Evolutionary conservation across 1,140 invertebrate species (phyloP), one percentile per base, ranked within the genome.

Genomic region (Nebria ingens): DNA sequence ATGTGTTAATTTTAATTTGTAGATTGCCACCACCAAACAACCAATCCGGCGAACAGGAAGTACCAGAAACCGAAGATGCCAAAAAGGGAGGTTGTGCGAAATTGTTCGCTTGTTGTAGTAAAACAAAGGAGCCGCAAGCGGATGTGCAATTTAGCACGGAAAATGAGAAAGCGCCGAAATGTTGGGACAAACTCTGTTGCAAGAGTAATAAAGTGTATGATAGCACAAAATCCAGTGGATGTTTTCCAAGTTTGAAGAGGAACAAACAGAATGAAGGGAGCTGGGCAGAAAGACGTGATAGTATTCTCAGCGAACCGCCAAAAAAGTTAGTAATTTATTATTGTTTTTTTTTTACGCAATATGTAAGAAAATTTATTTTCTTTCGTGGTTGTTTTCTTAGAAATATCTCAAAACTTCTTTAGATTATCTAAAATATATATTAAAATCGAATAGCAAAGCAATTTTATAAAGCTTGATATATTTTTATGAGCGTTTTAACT

Each of bases 241-340:
- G 66, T 55, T 68, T 66, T 40, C 56, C 50, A 40, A 66, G 64
- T 52, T 20, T 59, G 1, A 65, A 64, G 54, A 62, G 58, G 50
- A 62, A 65, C 2, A 54, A 55, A 23, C 22, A 50, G 23, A 57
- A 55, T n/a, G 55, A 54, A 6, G 58, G 65, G 12, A 68, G 60
- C 51, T 76, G 73, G 73, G 66, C 65, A 2, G 69, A 72, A 19
- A 65, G 52, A 60, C 69, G 55, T 15, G 69, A 57, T 60, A 74
- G 62, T 65, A 71, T 55, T 42, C 59, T 59, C 22, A 66, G 62
- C 6, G 57, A 53, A 21, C 55, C 57, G 56, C 65, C 54, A 51
- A 51, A 51, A 15, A 51, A 51, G 50, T 51, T 11, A 52, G 12
- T n/a, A n/a, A n/a, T n/a, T n/a, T n/a, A n/a, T n/a, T n/a, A n/a